Conservation (phyloP, 1,140 invertebrate species). For the Palaemon carinicauda region DNA sequence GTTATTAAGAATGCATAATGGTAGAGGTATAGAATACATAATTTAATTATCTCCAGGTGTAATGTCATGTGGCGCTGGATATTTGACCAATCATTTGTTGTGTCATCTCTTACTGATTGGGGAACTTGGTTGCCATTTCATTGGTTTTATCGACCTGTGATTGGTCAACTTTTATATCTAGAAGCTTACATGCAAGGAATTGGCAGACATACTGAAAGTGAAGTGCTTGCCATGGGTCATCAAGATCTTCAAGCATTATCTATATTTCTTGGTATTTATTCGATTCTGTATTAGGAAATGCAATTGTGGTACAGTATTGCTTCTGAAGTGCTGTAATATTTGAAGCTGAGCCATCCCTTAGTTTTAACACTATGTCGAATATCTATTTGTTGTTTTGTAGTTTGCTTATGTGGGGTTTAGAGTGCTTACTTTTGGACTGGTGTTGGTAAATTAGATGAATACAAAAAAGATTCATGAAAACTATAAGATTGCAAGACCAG, state of each 20-base stretch:
- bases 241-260: constrained; percentile 35
- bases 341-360: too few species aligned
- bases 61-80: constrained; percentile 32
- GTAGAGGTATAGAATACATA: too few species aligned
- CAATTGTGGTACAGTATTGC: too few species aligned
- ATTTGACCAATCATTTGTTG: background rate
- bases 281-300: too few species aligned
- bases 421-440: background rate
- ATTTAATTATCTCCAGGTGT: background rate
- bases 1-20: too few species aligned
- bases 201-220: constrained; percentile 22
- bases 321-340: too few species aligned
- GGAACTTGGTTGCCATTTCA: constrained; percentile 23
- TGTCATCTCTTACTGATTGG: constrained; percentile 27
- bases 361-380: too few species aligned
- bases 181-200: constrained; percentile 36
- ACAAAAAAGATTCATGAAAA: too few species aligned
- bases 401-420: background rate
- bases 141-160: constrained; percentile 25
- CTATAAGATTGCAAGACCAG: too few species aligned
- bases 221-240: constrained; percentile 30
- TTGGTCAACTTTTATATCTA: background rate
- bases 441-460: too few species aligned
- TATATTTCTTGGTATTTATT: constrained; percentile 1
- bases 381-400: background rate